These are phyloP conservation scores for Corythornis leucogaster DNA, from an alignment of 2,797 vertebrate species.

Conservation along the genomic window DNA sequence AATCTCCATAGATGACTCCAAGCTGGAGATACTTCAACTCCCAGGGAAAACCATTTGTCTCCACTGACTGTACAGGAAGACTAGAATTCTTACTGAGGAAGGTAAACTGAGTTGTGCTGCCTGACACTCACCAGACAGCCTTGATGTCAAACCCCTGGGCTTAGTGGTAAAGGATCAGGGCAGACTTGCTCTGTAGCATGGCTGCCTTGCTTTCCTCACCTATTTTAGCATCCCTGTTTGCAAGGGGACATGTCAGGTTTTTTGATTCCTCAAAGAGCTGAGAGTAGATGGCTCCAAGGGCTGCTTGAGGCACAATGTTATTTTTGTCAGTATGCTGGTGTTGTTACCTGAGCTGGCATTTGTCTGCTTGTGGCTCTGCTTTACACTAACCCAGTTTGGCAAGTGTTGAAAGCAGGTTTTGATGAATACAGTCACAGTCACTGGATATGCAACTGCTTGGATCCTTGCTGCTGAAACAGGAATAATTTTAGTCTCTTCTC, in stretches of 20 bases:
- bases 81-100: neutral
- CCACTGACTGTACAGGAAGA: neutral
- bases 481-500: constrained; percentile 34
- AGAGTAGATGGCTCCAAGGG: neutral
- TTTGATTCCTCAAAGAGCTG: neutral
- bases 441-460: neutral
- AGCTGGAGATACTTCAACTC: neutral
- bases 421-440: neutral
- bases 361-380: neutral
- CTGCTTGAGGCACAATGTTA: neutral
- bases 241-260: neutral
- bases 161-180: neutral
- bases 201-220: neutral
- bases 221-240: neutral
- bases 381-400: neutral
- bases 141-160: neutral
- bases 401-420: neutral
- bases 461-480: neutral
- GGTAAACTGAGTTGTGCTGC: neutral
- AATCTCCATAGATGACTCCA: neutral
- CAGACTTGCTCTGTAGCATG: neutral
- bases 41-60: neutral
- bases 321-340: neutral
- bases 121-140: neutral
- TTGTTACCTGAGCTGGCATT: neutral